These are phyloP conservation scores for Odontocerum albicorne DNA, from an alignment of 2,888 invertebrate species.

Conservation along the genomic window DNA sequence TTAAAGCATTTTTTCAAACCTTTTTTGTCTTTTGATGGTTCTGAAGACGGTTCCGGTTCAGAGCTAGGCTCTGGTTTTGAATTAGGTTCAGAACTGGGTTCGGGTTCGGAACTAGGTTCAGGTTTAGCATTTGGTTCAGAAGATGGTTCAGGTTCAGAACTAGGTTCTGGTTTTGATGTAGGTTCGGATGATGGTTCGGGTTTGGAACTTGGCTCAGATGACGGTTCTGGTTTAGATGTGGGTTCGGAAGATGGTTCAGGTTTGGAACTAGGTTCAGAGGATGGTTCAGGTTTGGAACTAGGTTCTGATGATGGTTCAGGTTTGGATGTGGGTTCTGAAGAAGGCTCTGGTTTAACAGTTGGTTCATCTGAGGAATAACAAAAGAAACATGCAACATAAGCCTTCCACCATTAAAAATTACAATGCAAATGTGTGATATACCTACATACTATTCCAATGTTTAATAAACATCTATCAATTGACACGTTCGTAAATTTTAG, in stretches of 20 bases:
- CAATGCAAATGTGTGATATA: not conserved
- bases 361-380: conserved; percentile 44
- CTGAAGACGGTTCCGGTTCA: too few relatives aligned
- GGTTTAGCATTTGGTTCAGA: conserved; percentile 44
- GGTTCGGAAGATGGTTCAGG: conserved; percentile 46
- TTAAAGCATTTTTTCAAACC: too few relatives aligned
- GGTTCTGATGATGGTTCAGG: conserved; percentile 45
- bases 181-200: conserved; percentile 50
- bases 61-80: conserved; percentile 44
- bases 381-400: conserved; percentile 24
- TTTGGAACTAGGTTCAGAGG: conserved; percentile 46
- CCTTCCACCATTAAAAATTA: conserved; percentile 18
- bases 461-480: too few relatives aligned
- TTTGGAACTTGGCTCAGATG: conserved; percentile 45
- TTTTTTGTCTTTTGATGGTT: conserved; percentile 38
- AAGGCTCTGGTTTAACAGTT: conserved; percentile 49
- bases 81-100: conserved; percentile 49
- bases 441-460: too few relatives aligned
- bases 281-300: conserved; percentile 45
- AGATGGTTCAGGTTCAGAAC: conserved; percentile 40
- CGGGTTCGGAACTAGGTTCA: conserved; percentile 45
- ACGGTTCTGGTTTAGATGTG: conserved; percentile 44
- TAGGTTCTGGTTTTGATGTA: conserved; percentile 45
- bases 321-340: conserved; percentile 47
- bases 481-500: too few relatives aligned